Percentiles rank a stretch among this genome's conserved stretches.
phyloP scores from a whole-genome alignment of 2,888 invertebrate species.

The Chelonus formosanus region DNA sequence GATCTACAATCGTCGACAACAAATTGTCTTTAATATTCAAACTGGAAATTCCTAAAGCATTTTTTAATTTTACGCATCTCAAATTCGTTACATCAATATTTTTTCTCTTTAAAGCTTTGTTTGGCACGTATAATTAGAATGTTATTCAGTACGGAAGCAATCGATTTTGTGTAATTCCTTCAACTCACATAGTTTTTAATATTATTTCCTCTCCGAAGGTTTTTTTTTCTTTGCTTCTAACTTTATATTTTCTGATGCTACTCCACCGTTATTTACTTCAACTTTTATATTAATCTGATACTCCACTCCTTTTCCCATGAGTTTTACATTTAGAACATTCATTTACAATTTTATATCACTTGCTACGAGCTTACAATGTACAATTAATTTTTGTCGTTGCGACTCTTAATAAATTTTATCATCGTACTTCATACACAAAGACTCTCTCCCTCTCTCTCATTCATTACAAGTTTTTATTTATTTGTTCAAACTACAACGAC shows the following conservation, averaged over 20 bases:
- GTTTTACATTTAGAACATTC: constrained; percentile 58
- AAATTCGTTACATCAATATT: constrained; percentile 50
- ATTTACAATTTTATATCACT: constrained; percentile 52
- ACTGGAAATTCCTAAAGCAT: constrained; percentile 44
- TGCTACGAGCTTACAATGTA: constrained; percentile 45
- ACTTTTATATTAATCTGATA: constrained; percentile 36
- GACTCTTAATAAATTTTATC: constrained; percentile 26
- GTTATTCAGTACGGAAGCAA: constrained; percentile 60
- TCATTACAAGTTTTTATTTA: constrained; percentile 16
- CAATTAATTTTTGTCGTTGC: constrained; percentile 39
- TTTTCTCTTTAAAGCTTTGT: constrained; percentile 55
- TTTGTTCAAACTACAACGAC: constrained; percentile 31
- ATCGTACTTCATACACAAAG: background rate
- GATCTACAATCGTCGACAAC: constrained; percentile 33
- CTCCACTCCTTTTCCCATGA: constrained; percentile 34
- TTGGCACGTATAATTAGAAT: constrained; percentile 64
- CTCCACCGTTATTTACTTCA: constrained; percentile 30
- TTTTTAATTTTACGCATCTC: constrained; percentile 45
- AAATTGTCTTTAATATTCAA: constrained; percentile 34
- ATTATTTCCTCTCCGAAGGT: constrained; percentile 23
- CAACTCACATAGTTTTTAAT: constrained; percentile 31
- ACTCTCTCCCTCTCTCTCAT: constrained; percentile 1
- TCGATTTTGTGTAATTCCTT: constrained; percentile 49
- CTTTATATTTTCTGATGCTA: constrained; percentile 20
- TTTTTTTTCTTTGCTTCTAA: constrained; percentile 3